Conservation (phyloP, 2,113 vertebrate species). For the Podarcis cretensis region DNA sequence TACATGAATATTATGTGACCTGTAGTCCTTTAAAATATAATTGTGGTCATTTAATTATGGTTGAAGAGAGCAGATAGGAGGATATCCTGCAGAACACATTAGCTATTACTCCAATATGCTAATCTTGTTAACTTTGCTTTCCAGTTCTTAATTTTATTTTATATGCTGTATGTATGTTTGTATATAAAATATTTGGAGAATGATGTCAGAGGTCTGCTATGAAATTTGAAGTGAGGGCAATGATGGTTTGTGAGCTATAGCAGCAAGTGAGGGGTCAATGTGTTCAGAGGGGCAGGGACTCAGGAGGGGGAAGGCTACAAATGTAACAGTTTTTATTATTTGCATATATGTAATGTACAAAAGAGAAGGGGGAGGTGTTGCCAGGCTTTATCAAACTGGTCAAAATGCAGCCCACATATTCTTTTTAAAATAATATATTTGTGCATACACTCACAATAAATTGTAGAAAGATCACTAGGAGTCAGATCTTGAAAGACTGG, state of each 20-base stretch:
- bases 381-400: background rate
- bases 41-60: constrained; percentile 69
- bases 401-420: background rate
- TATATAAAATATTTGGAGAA: constrained; percentile 66
- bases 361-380: constrained; percentile 3
- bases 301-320: background rate
- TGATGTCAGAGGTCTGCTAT: constrained; percentile 66
- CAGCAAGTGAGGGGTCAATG: constrained; percentile 13
- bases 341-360: background rate
- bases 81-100: constrained; percentile 73
- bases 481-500: background rate
- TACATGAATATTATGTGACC: constrained; percentile 63
- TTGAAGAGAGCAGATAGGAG: constrained; percentile 72
- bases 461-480: background rate
- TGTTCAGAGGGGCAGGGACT: rapidly evolving
- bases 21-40: constrained; percentile 69
- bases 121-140: constrained; percentile 74
- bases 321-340: background rate
- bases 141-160: constrained; percentile 75
- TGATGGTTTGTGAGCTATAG: constrained; percentile 20
- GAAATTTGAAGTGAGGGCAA: constrained; percentile 63
- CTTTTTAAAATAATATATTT: background rate
- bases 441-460: background rate
- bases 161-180: constrained; percentile 61
- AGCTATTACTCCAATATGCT: constrained; percentile 66